Evolutionary conservation across 30 jellyfish, hydroid and myxozoan species (phyloP), one percentile per base, ranked within the genome.

Genomic region (Turritopsis dohrnii): DNA sequence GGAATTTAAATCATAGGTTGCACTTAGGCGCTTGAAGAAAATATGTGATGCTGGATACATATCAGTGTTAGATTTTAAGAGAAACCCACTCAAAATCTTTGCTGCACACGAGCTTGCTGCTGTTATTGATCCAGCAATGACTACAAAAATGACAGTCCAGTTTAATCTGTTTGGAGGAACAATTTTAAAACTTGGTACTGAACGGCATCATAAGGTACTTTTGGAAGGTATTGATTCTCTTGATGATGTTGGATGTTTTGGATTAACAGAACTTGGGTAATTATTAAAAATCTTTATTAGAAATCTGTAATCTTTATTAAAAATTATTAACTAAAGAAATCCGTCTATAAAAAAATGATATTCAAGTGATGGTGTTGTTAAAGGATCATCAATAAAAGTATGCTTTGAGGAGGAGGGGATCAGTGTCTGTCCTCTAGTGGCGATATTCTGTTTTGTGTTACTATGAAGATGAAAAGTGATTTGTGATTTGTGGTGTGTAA

Each of bases 41-140:
- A 90, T 90, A 21, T 90, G 97, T 83, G 97, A 90, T 72, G 97
- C 96, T 7, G 97, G 97, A 16, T 90, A 80, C 69, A 90, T 90
- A 23, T 90, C 97, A 0, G 97, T 90, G 77, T 89, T 90, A 22
- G 97, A 90, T 74, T 90, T 90, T 80, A 54, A 66, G 0, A 84
- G 83, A 72, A 90, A 90, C 71, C 97, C 97, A 21, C 89, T 90
- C 30, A 90, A 87, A 24, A 90, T 90, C 74, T 90, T 90, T 72
- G 97, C 97, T 54, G 97, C 97, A 28, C 97, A 90, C 72, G 97
- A 90, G 28, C 86, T 90, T 74, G 97, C 97, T 29, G 89, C 93
- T 22, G 80, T 90, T 26, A 90, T 90, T 52, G 97, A 90, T 72
- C 97, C 97, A 1, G 96, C 97, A 20, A 90, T 90, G 97, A 86